Base-by-base conservation (phyloP, 2,113 vertebrate species). In the Ptychochromis oligacanthus region DNA sequence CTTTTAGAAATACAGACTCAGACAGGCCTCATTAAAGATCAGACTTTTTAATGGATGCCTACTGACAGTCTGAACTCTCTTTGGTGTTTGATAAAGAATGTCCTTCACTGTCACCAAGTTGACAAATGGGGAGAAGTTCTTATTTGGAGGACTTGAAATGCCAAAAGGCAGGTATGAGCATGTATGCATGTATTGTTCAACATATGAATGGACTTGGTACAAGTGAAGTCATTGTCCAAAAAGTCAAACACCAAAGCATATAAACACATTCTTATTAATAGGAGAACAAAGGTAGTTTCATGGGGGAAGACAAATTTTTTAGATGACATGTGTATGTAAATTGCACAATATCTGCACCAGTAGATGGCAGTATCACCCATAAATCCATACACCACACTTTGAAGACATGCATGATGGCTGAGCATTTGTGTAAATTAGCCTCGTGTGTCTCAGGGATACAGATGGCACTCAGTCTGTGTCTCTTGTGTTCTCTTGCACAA, bases 311-410 rank as follows among this genome's bases (percentile, higher is more conserved):
- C 31, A 11, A 9, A 7, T 26, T 76, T 81, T 54, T 64, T 8
- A 80, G 14, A 81, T 72, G 2, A 55, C 70, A 55, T 65, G 24
- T 79, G 43, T 15, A 85, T 85, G 82, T 58, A 87, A 91, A 89
- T 87, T 40, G 3, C 1, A 24, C 24, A 34, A 62, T 60, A 28
- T 59, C 58, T 83, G 62, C 80, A 77, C 92, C 93, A 93, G 92
- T 89, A 93, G 94, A 91, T 91, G 94, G 94, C 93, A 93, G 93
- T 92, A 86, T 89, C 81, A 82, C 36, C 91, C 85, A 88, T 43
- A 80, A 67, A 84, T 84, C 75, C 46, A 59, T 20, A n/a, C 46
- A 24, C 8, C 12, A 58, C 14, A 1, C 40, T 77, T 54, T 43
- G 36, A 88, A 81, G 60, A 64, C 79, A 22, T 13, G 55, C 83